A percentile compares a stretch with the other conserved stretches of the same genome.
Conservation (phyloP, 2,888 invertebrate species). For the Athalia rosae region DNA sequence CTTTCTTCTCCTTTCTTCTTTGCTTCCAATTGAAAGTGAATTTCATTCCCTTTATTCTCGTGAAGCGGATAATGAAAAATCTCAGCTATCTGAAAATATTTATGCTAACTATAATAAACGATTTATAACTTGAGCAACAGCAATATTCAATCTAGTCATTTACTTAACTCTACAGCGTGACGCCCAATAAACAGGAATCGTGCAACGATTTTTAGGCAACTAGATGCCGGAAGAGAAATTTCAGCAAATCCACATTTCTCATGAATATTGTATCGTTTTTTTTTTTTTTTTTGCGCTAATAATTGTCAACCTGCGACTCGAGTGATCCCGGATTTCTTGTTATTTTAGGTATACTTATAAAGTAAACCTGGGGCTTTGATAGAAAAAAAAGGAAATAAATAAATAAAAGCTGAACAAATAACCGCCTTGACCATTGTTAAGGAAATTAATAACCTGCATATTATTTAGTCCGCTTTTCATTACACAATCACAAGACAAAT, state of each 20-base stretch:
- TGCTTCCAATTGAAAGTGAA: too few species aligned
- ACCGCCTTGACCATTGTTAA: neutral
- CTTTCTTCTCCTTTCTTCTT: too few species aligned
- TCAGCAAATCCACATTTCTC: neutral
- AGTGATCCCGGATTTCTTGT: too few species aligned
- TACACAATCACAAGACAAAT: conserved; percentile 25
- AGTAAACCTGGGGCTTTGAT: too few species aligned
- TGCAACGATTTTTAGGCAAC: conserved; percentile 6
- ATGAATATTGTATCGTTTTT: neutral
- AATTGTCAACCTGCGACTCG: too few species aligned
- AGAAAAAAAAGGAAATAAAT: too few species aligned
- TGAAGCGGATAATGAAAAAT: too few species aligned
- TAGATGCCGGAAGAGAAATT: neutral
- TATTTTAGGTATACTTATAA: too few species aligned
- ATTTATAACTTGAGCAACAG: conserved; percentile 4
- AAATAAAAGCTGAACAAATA: conserved; percentile 5
- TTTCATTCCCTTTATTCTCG: too few species aligned
- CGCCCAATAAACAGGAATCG: neutral
- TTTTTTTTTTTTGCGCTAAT: too few species aligned
- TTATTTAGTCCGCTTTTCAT: neutral
- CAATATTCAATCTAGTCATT: neutral
- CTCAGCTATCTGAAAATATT: neutral
- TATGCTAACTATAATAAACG: neutral
- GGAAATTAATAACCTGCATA: neutral
- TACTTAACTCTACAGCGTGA: neutral